A percentile compares a stretch with the other conserved stretches of the same genome.
These are phyloP conservation scores for Gymnocephalus cernua DNA, from an alignment of 2,113 vertebrate genomes.

Conservation along the genomic window DNA sequence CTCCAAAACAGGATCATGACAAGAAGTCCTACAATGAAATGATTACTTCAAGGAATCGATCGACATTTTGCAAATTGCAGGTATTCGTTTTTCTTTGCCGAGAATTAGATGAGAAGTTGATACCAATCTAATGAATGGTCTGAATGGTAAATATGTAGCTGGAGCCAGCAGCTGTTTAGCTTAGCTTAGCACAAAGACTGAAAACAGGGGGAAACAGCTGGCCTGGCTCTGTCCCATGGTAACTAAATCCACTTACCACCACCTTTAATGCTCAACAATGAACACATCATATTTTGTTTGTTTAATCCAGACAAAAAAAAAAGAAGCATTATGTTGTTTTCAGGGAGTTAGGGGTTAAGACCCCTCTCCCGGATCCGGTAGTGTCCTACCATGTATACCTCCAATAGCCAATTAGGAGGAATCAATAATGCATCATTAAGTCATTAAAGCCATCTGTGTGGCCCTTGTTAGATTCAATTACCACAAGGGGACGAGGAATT, in stretches of 20 bases:
- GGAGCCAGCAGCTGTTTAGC: background rate
- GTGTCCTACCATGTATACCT: constrained; percentile 16
- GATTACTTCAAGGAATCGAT: background rate
- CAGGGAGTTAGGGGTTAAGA: background rate
- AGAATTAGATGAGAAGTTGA: background rate
- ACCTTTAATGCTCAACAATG: constrained; percentile 20
- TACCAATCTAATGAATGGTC: background rate
- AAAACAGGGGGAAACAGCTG: background rate
- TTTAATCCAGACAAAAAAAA: too few relatives aligned
- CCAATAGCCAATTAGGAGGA: constrained; percentile 37
- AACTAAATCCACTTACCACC: too few relatives aligned
- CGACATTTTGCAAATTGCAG: background rate
- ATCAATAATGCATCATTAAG: constrained; percentile 45
- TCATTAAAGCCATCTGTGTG: constrained; percentile 23
- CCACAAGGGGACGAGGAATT: background rate
- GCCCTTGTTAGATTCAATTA: constrained; percentile 41
- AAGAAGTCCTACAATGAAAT: background rate
- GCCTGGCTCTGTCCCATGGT: too few relatives aligned
- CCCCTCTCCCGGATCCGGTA: background rate
- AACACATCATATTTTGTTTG: too few relatives aligned
- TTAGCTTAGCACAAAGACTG: background rate
- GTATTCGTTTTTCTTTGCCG: background rate
- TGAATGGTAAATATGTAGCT: background rate
- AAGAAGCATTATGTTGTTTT: too few relatives aligned
- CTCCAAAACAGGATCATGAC: background rate